Conservation (phyloP, 2,888 invertebrate genomes). For the Pristionchus mayeri region DNA sequence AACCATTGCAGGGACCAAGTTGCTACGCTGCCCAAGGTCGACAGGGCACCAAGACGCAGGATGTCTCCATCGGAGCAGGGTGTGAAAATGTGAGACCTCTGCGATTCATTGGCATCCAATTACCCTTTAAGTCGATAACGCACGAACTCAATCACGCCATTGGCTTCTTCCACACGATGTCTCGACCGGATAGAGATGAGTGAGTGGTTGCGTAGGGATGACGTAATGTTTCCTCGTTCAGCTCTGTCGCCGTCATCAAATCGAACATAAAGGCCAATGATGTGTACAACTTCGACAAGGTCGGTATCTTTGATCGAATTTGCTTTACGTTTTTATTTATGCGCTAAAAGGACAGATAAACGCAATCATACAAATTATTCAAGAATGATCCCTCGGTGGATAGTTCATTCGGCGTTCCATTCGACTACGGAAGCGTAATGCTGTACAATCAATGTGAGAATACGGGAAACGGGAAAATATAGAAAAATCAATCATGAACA, state of each 20-base stretch:
- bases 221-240: background rate
- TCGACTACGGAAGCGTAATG: conserved; percentile 48
- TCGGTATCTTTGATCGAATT: background rate
- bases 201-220: background rate
- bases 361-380: background rate
- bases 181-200: conserved; percentile 38
- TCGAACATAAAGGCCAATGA: background rate
- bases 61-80: conserved; percentile 38
- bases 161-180: conserved; percentile 48
- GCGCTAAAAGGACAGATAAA: too few relatives aligned
- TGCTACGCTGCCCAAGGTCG: conserved; percentile 31
- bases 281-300: conserved; percentile 32
- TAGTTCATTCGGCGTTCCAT: background rate
- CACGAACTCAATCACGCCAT: conserved; percentile 39
- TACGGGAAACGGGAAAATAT: background rate
- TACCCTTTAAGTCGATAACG: background rate
- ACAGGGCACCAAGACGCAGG: conserved; percentile 41
- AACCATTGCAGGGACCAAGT: background rate
- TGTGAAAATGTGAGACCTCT: conserved; percentile 32
- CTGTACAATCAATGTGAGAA: conserved; percentile 29
- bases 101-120: background rate
- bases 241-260: background rate
- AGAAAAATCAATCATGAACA: background rate
- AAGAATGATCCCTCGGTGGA: conserved; percentile 27
- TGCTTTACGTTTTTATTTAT: too few relatives aligned